Evolutionary conservation across 2,888 invertebrate genomes (phyloP).

Genomic region (Drosophila tanythrix): DNA sequence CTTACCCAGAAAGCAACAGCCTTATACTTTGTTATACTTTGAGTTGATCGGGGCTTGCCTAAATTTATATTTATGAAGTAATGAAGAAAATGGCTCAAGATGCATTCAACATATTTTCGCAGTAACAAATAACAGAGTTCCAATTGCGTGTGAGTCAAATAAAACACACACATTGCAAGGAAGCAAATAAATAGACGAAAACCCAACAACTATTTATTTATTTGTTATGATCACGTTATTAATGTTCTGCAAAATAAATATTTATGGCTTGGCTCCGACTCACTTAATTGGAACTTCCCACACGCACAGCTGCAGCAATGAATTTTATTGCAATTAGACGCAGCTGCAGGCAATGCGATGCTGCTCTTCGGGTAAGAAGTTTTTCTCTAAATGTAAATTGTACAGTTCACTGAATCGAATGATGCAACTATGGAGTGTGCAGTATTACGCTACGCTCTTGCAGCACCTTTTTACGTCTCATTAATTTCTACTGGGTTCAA

Average conservation of each 20-base stretch:
- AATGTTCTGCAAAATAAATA: constrained; percentile 10
- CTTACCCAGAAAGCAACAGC: too few relatives aligned
- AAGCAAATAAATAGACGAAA: background rate
- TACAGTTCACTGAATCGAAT: constrained; percentile 70
- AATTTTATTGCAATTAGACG: constrained; percentile 29
- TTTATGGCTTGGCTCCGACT: constrained; percentile 15
- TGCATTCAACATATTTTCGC: background rate
- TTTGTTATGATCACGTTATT: constrained; percentile 12
- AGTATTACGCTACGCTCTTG: constrained; percentile 19
- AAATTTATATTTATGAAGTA: background rate
- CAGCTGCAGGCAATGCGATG: background rate
- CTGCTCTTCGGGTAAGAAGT: background rate
- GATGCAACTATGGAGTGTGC: constrained; percentile 59
- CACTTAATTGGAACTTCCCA: constrained; percentile 13
- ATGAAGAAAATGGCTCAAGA: background rate
- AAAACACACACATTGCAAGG: background rate
- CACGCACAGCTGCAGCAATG: constrained; percentile 9
- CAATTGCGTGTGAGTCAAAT: background rate
- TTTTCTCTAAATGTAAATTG: constrained; percentile 45
- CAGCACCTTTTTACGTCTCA: constrained; percentile 72
- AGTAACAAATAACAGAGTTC: background rate
- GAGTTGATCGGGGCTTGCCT: background rate
- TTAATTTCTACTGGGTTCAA: constrained; percentile 63
- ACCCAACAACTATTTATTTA: background rate
- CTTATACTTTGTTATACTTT: too few relatives aligned